Evolutionary conservation across 2,113 vertebrate species (phyloP).

Genomic region (Antechinus stuartii): DNA sequence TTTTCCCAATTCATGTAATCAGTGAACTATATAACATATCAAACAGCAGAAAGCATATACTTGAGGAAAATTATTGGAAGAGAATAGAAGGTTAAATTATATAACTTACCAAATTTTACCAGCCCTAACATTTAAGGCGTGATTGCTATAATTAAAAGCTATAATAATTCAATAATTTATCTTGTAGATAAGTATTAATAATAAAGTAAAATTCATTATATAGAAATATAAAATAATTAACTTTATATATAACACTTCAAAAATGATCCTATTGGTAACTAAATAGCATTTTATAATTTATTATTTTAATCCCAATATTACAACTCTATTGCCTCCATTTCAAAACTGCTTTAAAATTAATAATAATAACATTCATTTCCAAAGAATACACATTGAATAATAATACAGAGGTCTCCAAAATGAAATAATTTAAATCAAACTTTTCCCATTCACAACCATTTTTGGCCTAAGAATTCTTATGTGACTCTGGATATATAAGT

Average conservation of each 20-base stretch:
- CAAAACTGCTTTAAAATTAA: not conserved
- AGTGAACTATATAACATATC: constrained; percentile 60
- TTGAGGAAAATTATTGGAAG: constrained; percentile 55
- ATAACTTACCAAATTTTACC: constrained; percentile 26
- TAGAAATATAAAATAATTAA: constrained; percentile 3
- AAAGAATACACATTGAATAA: not conserved
- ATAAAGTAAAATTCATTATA: not conserved
- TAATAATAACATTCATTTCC: not conserved
- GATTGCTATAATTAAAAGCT: not conserved
- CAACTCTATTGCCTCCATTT: constrained; percentile 20
- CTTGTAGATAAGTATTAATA: constrained; percentile 5
- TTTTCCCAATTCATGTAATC: constrained; percentile 63
- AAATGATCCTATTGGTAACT: not conserved
- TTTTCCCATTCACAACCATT: too few relatives aligned
- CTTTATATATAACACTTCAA: constrained; percentile 3
- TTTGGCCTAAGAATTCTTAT: too few relatives aligned
- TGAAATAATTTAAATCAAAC: not conserved
- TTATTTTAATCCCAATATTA: constrained; percentile 48
- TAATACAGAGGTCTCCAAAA: not conserved
- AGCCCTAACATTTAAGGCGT: not conserved
- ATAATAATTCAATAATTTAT: constrained; percentile 31
- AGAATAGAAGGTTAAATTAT: not conserved
- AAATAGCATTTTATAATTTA: constrained; percentile 13
- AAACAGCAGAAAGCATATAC: constrained; percentile 42
- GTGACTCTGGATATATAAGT: too few relatives aligned